Percentiles rank a stretch among this genome's conserved stretches.
Evolutionary conservation across 2,888 invertebrate species (phyloP).

Genomic region (Trichopoda pennipes): DNA sequence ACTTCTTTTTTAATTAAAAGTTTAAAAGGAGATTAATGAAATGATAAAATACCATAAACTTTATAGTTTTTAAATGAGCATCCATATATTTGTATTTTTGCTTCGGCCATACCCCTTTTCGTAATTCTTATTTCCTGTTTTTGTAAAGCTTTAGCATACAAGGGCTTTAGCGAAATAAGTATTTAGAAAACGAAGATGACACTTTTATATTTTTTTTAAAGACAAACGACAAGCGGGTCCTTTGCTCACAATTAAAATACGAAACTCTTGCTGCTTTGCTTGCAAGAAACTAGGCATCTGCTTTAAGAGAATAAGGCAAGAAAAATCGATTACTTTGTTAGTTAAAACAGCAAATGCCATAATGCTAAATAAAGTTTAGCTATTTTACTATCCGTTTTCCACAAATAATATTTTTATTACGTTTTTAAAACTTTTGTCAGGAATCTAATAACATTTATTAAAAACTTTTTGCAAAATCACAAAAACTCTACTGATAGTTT

Average conservation of each 20-base stretch:
- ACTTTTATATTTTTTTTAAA: slow-evolving; percentile 38
- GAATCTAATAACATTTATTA: too few species aligned
- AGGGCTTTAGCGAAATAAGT: slow-evolving; percentile 25
- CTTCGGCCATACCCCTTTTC: too few species aligned
- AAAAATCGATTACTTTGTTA: slow-evolving; percentile 5
- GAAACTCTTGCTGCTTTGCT: slow-evolving; percentile 30
- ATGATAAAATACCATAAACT: slow-evolving; percentile 22
- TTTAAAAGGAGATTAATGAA: slow-evolving; percentile 19
- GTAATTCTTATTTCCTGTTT: neutral
- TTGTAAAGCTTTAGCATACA: slow-evolving; percentile 26
- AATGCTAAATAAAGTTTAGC: too few species aligned
- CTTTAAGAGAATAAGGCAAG: neutral
- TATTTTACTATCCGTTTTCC: too few species aligned
- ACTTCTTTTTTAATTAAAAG: too few species aligned
- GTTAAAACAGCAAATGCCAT: slow-evolving; percentile 55
- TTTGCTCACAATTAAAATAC: slow-evolving; percentile 19
- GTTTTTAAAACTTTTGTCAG: too few species aligned
- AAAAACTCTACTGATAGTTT: too few species aligned
- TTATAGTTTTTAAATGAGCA: slow-evolving; percentile 44
- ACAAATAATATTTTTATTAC: too few species aligned
- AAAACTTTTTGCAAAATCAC: too few species aligned
- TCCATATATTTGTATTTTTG: slow-evolving; percentile 24
- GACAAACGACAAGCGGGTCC: slow-evolving; percentile 29
- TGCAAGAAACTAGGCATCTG: slow-evolving; percentile 8
- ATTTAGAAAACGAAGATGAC: slow-evolving; percentile 49